phyloP scores from a whole-genome alignment of 2,113 vertebrate species.

The Rhea pennata region DNA sequence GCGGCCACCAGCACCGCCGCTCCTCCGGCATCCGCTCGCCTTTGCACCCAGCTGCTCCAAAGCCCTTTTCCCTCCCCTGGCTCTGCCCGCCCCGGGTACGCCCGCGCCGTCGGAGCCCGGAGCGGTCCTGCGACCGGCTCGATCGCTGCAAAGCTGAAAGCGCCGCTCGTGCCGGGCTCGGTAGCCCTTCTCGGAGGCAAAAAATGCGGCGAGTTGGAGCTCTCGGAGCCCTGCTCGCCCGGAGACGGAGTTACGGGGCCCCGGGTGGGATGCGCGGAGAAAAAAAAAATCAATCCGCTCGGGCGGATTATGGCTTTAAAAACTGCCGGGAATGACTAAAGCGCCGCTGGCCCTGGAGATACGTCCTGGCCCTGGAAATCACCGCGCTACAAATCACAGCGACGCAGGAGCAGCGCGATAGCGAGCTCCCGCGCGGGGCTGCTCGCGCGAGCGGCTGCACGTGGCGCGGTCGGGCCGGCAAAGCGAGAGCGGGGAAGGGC shows the following conservation, averaged over 20 bases:
- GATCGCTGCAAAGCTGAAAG: neutral
- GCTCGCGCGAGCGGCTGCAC: neutral
- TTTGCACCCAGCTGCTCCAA: neutral
- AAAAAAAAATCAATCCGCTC: neutral
- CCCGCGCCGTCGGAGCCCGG: accelerated
- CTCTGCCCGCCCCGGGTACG: neutral
- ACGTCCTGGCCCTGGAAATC: neutral
- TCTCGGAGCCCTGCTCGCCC: neutral
- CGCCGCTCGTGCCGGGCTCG: too few species aligned
- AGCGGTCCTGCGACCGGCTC: accelerated
- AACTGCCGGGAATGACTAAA: neutral
- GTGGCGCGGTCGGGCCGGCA: neutral
- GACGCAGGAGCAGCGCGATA: neutral
- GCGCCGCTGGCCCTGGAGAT: neutral
- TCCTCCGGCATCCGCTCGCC: too few species aligned
- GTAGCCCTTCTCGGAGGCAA: neutral
- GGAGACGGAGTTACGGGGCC: accelerated
- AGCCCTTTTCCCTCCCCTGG: neutral
- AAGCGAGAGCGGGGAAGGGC: neutral
- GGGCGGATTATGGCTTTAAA: neutral
- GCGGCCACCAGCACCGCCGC: neutral
- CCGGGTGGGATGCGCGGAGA: accelerated
- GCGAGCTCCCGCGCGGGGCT: neutral
- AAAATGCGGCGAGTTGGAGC: neutral
- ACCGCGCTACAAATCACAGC: neutral